Evolutionary conservation across 2,797 vertebrate genomes (phyloP).

Genomic region (Pangasius larnaudii): DNA sequence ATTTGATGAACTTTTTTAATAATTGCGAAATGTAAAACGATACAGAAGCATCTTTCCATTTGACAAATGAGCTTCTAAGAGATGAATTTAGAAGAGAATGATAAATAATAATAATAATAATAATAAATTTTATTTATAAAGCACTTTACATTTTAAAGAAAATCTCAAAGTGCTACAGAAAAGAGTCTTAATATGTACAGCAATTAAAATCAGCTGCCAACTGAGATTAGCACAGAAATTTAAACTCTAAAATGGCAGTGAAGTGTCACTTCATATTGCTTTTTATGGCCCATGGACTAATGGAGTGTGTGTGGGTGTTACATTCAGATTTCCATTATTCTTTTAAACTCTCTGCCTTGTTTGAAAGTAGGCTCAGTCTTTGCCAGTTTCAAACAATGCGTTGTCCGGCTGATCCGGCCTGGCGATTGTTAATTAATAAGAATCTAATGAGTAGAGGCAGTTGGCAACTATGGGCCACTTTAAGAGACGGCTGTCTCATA

Average conservation of each 20-base stretch:
- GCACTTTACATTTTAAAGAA: too few relatives aligned
- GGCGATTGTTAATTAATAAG: not conserved
- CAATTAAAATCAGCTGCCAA: too few relatives aligned
- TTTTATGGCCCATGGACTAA: not conserved
- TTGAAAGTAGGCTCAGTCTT: not conserved
- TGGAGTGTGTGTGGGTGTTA: not conserved
- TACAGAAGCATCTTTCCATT: not conserved
- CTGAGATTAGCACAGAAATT: too few relatives aligned
- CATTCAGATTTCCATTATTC: not conserved
- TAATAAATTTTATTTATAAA: too few relatives aligned
- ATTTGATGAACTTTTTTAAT: slow-evolving; percentile 1
- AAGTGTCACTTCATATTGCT: not conserved
- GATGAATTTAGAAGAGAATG: not conserved
- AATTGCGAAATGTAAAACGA: not conserved
- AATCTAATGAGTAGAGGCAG: slow-evolving; percentile 12
- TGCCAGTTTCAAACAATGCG: not conserved
- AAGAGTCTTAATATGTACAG: too few relatives aligned
- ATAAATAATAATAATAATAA: too few relatives aligned
- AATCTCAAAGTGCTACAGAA: too few relatives aligned
- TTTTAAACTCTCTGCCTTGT: not conserved
- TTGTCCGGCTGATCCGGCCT: slow-evolving; percentile 2
- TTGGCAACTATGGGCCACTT: not conserved
- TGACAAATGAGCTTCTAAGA: not conserved
- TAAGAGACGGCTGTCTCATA: not conserved
- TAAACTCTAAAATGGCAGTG: too few relatives aligned